A percentile compares a stretch with the other conserved stretches of the same genome.
Evolutionary conservation across 2,888 invertebrate species (phyloP).

Genomic region (Diplazon laetatorius): DNA sequence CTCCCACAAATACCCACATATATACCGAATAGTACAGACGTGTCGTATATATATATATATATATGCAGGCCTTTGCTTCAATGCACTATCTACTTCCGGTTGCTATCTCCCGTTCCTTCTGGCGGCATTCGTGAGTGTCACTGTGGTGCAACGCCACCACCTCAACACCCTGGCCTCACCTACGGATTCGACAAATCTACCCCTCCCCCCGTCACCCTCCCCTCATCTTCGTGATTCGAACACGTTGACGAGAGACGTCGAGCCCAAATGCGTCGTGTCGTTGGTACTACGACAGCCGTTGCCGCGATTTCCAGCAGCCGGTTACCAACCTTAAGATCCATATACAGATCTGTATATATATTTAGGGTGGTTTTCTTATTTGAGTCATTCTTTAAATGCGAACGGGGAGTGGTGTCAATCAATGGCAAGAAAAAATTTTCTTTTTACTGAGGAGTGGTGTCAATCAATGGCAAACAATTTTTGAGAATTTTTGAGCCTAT

Average conservation of each 20-base stretch:
- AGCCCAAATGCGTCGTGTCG: constrained; percentile 72
- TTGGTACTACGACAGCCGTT: constrained; percentile 65
- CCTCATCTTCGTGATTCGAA: constrained; percentile 41
- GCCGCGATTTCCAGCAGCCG: constrained; percentile 69
- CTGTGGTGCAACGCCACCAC: constrained; percentile 19
- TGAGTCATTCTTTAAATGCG: too few species aligned
- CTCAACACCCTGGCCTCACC: constrained; percentile 24
- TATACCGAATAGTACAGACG: constrained; percentile 7
- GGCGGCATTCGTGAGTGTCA: constrained; percentile 33
- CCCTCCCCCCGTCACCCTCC: too few species aligned
- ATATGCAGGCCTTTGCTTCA: constrained; percentile 36
- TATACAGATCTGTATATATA: not conserved
- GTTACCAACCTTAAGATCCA: constrained; percentile 9
- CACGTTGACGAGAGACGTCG: constrained; percentile 78
- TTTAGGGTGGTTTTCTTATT: too few species aligned
- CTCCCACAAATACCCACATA: constrained; percentile 10
- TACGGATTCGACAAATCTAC: constrained; percentile 48
- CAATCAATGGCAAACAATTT: too few species aligned
- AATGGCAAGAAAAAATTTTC: too few species aligned
- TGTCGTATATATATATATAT: not conserved
- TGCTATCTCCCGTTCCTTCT: constrained; percentile 42
- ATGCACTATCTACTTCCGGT: constrained; percentile 31
- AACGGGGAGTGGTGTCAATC: too few species aligned
- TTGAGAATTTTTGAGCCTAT: too few species aligned
- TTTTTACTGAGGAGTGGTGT: too few species aligned